Evolutionary conservation across 2,797 vertebrate species (phyloP).

Genomic region (Hydrocynus forskahlii): DNA sequence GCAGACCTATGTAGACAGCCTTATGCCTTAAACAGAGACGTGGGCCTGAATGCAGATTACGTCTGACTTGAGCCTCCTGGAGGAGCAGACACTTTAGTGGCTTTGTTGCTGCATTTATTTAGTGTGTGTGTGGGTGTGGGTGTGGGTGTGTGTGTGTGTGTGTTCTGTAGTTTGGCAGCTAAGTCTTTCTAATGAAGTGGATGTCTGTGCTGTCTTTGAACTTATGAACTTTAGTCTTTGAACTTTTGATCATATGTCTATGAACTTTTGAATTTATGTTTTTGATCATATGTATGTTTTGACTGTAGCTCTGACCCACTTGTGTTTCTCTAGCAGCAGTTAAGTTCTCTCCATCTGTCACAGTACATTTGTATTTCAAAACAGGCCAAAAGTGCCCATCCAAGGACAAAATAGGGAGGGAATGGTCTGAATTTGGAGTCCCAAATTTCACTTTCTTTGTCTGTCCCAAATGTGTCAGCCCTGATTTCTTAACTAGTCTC

Average conservation of each 20-base stretch:
- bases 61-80: too few species aligned
- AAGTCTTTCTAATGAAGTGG: neutral
- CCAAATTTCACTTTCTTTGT: slow-evolving; percentile 21
- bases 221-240: too few species aligned
- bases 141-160: neutral
- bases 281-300: neutral
- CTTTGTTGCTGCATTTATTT: neutral
- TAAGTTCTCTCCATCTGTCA: slow-evolving; percentile 11
- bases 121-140: neutral
- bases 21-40: too few species aligned
- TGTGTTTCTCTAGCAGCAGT: slow-evolving; percentile 22
- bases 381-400: slow-evolving; percentile 10
- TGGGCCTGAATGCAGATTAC: too few species aligned
- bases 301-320: slow-evolving; percentile 19
- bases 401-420: slow-evolving; percentile 33
- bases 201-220: too few species aligned
- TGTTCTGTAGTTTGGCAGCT: neutral
- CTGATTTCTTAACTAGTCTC: slow-evolving; percentile 4
- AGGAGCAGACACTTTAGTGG: too few species aligned
- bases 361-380: slow-evolving; percentile 30
- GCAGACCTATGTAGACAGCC: too few species aligned
- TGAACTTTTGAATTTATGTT: neutral
- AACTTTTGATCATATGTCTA: too few species aligned
- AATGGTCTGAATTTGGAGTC: slow-evolving; percentile 34
- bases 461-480: slow-evolving; percentile 10